These are phyloP conservation scores for Branchipolynoe longqiensis DNA, from an alignment of 2,888 invertebrate species.

Conservation along the genomic window DNA sequence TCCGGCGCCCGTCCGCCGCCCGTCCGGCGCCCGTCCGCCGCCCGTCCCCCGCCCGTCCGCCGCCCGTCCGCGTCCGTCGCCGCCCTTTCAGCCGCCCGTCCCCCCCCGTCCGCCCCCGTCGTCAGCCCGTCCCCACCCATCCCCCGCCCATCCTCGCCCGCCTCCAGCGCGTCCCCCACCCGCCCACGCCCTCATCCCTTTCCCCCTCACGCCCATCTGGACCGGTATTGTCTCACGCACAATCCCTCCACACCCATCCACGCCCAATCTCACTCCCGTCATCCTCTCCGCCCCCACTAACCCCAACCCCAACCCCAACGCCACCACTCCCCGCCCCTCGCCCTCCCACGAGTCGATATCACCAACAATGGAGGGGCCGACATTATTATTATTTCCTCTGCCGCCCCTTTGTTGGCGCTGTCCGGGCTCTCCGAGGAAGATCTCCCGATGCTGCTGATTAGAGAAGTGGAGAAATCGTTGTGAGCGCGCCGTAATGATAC, in stretches of 20 bases:
- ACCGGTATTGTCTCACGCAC: background rate
- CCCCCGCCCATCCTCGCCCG: background rate
- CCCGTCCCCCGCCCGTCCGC: too few species aligned
- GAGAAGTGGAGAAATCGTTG: slow-evolving; percentile 32
- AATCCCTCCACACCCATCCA: background rate
- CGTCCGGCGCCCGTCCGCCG: background rate
- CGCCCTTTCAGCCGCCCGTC: background rate
- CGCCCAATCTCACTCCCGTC: background rate
- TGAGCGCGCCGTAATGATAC: slow-evolving; percentile 5
- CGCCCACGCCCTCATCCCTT: background rate
- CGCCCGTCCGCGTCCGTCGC: background rate
- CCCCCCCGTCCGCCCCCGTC: background rate
- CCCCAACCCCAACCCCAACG: background rate
- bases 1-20: too few species aligned
- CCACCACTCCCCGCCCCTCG: background rate
- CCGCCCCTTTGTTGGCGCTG: slow-evolving; percentile 13
- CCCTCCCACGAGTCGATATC: slow-evolving; percentile 24
- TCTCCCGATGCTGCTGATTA: slow-evolving; percentile 39
- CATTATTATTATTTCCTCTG: background rate
- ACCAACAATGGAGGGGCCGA: background rate
- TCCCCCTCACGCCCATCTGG: background rate
- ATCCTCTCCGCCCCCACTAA: background rate
- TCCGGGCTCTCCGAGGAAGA: background rate
- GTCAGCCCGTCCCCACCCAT: too few species aligned
- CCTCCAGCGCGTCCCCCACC: background rate